Evolutionary conservation across 2,888 invertebrate genomes (phyloP).

Genomic region (Drosophila putrida): DNA sequence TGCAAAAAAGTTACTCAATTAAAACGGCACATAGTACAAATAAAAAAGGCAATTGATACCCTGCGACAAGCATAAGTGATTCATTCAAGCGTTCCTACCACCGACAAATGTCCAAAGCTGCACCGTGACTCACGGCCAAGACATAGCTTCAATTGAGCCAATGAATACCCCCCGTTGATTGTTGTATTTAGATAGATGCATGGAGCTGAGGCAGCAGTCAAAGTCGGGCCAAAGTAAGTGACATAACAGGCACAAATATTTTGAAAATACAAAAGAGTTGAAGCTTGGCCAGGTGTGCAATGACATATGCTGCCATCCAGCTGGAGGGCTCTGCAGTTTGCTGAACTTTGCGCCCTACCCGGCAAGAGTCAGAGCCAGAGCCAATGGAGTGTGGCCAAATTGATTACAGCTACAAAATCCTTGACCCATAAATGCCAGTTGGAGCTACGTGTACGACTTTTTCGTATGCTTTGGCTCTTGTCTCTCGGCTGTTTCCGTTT

Average conservation of each 20-base stretch:
- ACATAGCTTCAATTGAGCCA: conserved; percentile 19
- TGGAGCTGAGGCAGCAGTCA: conserved; percentile 10
- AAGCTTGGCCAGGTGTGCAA: conserved; percentile 59
- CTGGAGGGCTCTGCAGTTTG: conserved; percentile 24
- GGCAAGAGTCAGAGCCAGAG: conserved; percentile 19
- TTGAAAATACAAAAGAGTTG: conserved; percentile 40
- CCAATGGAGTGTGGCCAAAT: conserved; percentile 73
- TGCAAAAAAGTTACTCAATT: neutral
- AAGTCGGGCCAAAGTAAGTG: conserved; percentile 36
- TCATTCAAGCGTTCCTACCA: conserved; percentile 41
- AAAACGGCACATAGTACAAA: conserved; percentile 17
- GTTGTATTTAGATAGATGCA: conserved; percentile 11
- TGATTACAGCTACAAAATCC: conserved; percentile 58
- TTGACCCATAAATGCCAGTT: conserved; percentile 61
- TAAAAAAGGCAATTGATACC: conserved; percentile 40
- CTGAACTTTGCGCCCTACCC: conserved; percentile 53
- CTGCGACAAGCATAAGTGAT: conserved; percentile 48
- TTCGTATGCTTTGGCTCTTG: conserved; percentile 12
- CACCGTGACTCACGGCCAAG: conserved; percentile 52
- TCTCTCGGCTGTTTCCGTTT: conserved; percentile 67
- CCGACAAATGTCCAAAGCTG: neutral
- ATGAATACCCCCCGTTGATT: conserved; percentile 46
- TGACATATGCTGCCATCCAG: conserved; percentile 18
- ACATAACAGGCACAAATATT: conserved; percentile 70
- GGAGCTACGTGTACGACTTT: conserved; percentile 11